phyloP scores from a whole-genome alignment of 2,797 vertebrate species.

The Spheniscus humboldti region DNA sequence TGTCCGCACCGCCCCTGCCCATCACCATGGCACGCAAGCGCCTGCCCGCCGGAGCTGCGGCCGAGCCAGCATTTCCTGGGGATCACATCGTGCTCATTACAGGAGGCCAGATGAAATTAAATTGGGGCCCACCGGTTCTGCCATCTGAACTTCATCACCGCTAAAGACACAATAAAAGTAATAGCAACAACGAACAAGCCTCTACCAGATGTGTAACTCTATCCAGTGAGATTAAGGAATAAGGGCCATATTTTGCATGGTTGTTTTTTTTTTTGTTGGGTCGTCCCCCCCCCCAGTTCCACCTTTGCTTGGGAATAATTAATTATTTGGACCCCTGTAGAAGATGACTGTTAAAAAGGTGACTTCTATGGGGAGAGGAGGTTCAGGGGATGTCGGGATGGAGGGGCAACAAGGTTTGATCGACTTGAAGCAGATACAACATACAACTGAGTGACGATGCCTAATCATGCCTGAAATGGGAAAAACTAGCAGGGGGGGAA shows the following conservation, averaged over 20 bases:
- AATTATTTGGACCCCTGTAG: background rate
- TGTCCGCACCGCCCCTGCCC: background rate
- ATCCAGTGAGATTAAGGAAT: slow-evolving; percentile 29
- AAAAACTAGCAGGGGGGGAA: background rate
- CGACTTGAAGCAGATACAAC: background rate
- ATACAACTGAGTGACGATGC: background rate
- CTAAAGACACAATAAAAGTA: slow-evolving; percentile 56
- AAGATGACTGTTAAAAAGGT: background rate
- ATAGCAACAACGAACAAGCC: slow-evolving; percentile 29
- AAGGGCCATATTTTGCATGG: background rate
- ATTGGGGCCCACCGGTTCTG: slow-evolving; percentile 37
- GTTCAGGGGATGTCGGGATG: background rate
- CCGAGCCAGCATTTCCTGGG: background rate
- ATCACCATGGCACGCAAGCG: accelerated
- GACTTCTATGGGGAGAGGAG: background rate
- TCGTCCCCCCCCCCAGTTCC: background rate
- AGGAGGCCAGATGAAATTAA: slow-evolving; percentile 4
- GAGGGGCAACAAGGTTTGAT: background rate
- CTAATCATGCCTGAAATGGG: background rate
- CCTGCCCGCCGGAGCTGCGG: background rate
- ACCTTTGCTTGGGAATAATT: background rate
- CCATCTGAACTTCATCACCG: slow-evolving; percentile 62
- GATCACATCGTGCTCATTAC: background rate
- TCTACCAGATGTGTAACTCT: slow-evolving; percentile 60
- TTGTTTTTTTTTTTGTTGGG: background rate